Evolutionary conservation across 2,113 vertebrate genomes (phyloP).

Genomic region (Zootoca vivipara): DNA sequence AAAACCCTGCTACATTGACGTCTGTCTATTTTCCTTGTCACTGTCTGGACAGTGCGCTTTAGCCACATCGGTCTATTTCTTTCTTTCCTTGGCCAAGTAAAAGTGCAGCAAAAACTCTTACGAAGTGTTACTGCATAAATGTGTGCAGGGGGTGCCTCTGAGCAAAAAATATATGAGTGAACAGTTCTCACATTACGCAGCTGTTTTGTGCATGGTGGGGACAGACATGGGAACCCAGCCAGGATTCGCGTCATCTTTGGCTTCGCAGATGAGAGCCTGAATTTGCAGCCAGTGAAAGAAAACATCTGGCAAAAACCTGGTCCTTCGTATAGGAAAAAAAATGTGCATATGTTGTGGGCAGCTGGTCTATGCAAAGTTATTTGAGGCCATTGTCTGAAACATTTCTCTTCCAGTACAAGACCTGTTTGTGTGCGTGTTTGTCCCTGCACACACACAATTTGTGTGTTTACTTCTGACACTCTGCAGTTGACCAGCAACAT

Average conservation of each 20-base stretch:
- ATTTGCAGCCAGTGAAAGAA: constrained; percentile 17
- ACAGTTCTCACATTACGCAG: background rate
- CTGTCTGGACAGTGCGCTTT: background rate
- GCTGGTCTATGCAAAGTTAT: constrained; percentile 31
- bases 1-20: background rate
- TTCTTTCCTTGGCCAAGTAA: background rate
- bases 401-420: constrained; percentile 19
- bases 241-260: constrained; percentile 42
- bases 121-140: background rate
- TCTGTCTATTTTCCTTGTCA: background rate
- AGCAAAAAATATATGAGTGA: background rate
- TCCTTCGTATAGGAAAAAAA: constrained; percentile 18
- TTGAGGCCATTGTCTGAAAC: constrained; percentile 30
- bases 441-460: no score
- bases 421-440: no score
- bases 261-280: constrained; percentile 22
- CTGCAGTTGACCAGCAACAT: no score
- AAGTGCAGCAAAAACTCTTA: background rate
- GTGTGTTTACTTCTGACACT: no score
- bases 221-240: constrained; percentile 44
- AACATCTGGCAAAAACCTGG: constrained; percentile 39
- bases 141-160: background rate
- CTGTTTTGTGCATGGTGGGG: constrained; percentile 12
- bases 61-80: background rate
- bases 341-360: background rate